Evolutionary conservation across 2,113 vertebrate species (phyloP), one percentile per base, ranked within the genome.

Genomic region (Gila orcuttii): DNA sequence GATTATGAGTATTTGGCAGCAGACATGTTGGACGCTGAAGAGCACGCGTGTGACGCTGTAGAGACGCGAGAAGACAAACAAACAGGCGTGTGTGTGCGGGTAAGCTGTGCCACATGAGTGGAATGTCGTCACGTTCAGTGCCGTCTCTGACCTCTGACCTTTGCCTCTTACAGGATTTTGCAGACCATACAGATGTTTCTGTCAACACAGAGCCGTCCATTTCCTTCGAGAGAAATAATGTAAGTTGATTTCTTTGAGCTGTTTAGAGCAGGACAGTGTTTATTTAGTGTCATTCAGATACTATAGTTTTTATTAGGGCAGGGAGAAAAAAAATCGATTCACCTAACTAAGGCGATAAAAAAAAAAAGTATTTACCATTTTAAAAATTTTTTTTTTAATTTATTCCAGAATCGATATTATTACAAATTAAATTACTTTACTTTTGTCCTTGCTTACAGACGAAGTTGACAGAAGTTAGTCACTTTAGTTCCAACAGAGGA

Each of bases 151-250:
- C 64, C 59, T 50, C 39, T 69, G 28, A 31, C 10, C 9, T 33
- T 60, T 19, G 50, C 8, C 55, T 28, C 1, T 89, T 83, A 0
- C 71, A 98, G 97, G 96, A 95, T 3, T 86, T 91, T 86, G 87
- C 6, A 42, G 93, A 93, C 71, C 60, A 60, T 33, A 78, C 82
- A 81, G 90, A 92, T 0, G 93, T 95, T 6, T 95, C 95, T 3
- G 93, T 96, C 83, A 99, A 97, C 69, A 98, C 98, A 0, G 95
- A 96, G 77, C 94, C 94, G 17, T 94, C 93, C 68, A 88, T 91
- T 47, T 93, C 90, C 21, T 96, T 95, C 91, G 97, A 98, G 93
- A 90, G 12, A 3, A 92, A 94, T 47, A 96, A 92, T 42, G 98
- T 99, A 87, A 96, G 96, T 77, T 0, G 28, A 33, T 10, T 17